Conservation (phyloP, 2,888 invertebrate species). For the Meganola albula region DNA sequence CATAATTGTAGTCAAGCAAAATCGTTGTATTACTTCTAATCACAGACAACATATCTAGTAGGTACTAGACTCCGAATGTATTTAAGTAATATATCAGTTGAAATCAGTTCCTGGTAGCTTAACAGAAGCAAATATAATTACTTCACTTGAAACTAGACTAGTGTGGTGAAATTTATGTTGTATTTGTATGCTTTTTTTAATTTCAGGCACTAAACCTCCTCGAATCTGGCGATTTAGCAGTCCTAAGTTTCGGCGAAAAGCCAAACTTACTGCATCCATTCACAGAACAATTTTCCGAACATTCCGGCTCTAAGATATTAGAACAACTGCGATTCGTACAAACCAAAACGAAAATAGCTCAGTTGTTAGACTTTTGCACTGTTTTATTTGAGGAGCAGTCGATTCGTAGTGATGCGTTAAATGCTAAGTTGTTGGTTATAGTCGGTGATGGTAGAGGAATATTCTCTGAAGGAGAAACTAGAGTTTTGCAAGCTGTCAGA, state of each 20-base stretch:
- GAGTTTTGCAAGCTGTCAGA: conserved; percentile 86
- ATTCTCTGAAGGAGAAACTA: conserved; percentile 89
- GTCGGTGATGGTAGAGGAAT: conserved; percentile 97
- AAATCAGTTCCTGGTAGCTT: too few relatives aligned
- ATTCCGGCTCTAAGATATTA: conserved; percentile 88
- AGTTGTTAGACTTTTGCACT: conserved; percentile 87
- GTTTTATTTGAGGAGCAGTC: conserved; percentile 72
- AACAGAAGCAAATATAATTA: too few relatives aligned
- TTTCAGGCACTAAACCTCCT: conserved; percentile 89
- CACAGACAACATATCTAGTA: too few relatives aligned
- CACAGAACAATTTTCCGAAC: conserved; percentile 90
- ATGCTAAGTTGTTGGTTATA: conserved; percentile 92
- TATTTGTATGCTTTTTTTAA: conserved; percentile 3
- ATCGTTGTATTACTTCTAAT: too few relatives aligned
- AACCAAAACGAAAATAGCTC: conserved; percentile 90
- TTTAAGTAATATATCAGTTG: too few relatives aligned
- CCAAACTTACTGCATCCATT: conserved; percentile 92
- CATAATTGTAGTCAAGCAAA: too few relatives aligned
- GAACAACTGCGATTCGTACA: conserved; percentile 92
- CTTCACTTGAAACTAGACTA: too few relatives aligned
- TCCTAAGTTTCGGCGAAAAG: conserved; percentile 93
- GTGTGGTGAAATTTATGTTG: too few relatives aligned
- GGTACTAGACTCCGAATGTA: too few relatives aligned
- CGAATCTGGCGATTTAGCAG: conserved; percentile 95
- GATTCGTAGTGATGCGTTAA: conserved; percentile 73